These are phyloP conservation scores for Macrophya annulata DNA, from an alignment of 2,888 invertebrate genomes.

Conservation along the genomic window DNA sequence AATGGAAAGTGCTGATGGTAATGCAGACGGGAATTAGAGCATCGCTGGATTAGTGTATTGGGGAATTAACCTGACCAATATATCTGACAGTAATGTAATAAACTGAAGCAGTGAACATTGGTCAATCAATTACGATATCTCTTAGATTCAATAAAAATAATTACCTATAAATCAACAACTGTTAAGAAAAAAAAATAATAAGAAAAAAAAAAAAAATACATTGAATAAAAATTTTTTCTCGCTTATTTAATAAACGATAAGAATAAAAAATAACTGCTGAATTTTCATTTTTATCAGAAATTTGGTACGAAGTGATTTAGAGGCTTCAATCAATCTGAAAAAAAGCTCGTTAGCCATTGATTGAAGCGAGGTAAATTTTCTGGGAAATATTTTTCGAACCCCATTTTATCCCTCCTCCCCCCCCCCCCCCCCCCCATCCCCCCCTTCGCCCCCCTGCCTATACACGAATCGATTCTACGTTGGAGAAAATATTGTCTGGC, in stretches of 20 bases:
- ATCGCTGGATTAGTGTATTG: not conserved
- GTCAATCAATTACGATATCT: not conserved
- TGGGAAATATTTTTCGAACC: slow-evolving; percentile 4
- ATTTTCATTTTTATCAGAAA: not conserved
- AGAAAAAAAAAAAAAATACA: not conserved
- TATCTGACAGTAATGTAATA: not conserved
- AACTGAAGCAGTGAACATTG: not conserved
- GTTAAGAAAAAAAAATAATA: not conserved
- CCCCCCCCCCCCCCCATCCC: no score
- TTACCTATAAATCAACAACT: no score
- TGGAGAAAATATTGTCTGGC: slow-evolving; percentile 27
- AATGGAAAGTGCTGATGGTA: not conserved
- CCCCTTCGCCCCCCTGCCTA: no score
- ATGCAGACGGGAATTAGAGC: not conserved
- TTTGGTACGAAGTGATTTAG: not conserved
- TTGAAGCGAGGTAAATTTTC: slow-evolving; percentile 6
- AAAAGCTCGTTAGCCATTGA: slow-evolving; percentile 38
- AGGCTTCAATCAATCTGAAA: not conserved
- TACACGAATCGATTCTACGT: slow-evolving; percentile 19
- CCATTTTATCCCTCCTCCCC: no score
- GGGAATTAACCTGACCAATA: not conserved
- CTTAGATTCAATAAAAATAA: not conserved
- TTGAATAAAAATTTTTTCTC: not conserved
- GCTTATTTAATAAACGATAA: not conserved
- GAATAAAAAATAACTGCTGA: not conserved